Evolutionary conservation across 2,888 invertebrate genomes (phyloP), one percentile per base, ranked within the genome.

Genomic region (Disparrhopalites patrizii): DNA sequence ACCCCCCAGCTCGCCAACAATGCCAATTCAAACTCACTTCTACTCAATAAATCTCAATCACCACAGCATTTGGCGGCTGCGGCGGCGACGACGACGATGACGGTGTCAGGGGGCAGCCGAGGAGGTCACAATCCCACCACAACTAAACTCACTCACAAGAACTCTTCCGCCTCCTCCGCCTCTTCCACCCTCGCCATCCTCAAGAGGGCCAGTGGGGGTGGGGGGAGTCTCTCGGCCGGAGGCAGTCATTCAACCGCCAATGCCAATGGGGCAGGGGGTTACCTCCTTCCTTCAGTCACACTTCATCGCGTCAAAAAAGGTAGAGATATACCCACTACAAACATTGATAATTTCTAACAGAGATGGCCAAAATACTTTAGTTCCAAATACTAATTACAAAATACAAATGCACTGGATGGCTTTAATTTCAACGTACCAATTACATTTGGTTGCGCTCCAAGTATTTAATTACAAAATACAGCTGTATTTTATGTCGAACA

Each of bases 251-350:
- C n/a, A n/a, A 10, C 43, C 8, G n/a, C 43, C 7, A 43, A 43
- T n/a, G 43, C 43, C 25, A 51, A 51, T 31, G 57, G 64, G 3
- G 57, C 56, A 43, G 62, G 52, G 20, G 65, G 61, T 8, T 71
- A 70, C 60, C 65, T 70, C 47, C 70, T 73, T 65, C 66, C 73
- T 0, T n/a, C 62, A 4, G 36, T 61, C 38, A 62, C 73, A 25
- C 66, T 68, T 57, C 69, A 73, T 67, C 66, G 71, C 55, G 66
- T 70, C 61, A 73, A 73, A 57, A 73, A 70, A 71, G 73, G 73
- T 73, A 51, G 20, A 25, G 28, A 33, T 31, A 28, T 25, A 23
- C 38, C 50, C 7, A n/a, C 23, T 13, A 13, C 15, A 36, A 36
- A 36, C 38, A 36, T n/a, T n/a, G n/a, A n/a, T n/a, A n/a, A n/a